Base-by-base conservation (phyloP, 2,888 invertebrate species). In the Physocephala rufipes region DNA sequence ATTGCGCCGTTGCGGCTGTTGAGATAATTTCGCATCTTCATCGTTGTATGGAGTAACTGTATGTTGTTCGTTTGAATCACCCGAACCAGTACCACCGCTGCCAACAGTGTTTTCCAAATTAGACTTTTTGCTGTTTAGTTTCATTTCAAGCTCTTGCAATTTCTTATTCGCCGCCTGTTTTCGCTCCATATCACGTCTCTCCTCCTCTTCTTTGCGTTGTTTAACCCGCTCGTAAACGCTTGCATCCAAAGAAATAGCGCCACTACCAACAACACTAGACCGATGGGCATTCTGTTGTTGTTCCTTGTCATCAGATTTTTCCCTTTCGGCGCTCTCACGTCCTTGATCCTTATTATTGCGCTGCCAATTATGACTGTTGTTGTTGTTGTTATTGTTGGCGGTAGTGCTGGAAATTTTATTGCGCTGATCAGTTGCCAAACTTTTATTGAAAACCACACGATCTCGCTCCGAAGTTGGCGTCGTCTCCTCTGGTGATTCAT, bases 141-240 rank as follows among this genome's bases (percentile, higher is more conserved):
- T 91, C 82, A 91, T 90, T 79, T 92, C 91, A 4, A 92, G 85
- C 79, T 90, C 90, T 79, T 90, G 90, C 70, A 92, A 84, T 79
- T 93, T 92, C 78, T 91, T 91, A 53, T 89, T 89, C 2, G 86
- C 86, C 26, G 84, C 86, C 83, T 86, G 89, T 78, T 90, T 90
- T 16, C 88, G 88, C 80, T 92, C 90, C 78, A 89, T 88, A 79
- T 89, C 92, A 55, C 93, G 89, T 74, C 95, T 92, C 81, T 96
- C 95, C 81, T 95, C 96, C 81, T 96, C 95, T 81, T 95, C 95
- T 79, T 95, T 93, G 36, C 94, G 90, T 81, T 93, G 93, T 70
- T 93, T 91, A 0, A 95, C 95, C 36, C 95, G 89, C 77, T 94
- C 95, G 19, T 95, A 93, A 1, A 92, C 93, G 71, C 91, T 90